Conservation (phyloP, 2,888 invertebrate genomes). For the Mayetiola destructor region DNA sequence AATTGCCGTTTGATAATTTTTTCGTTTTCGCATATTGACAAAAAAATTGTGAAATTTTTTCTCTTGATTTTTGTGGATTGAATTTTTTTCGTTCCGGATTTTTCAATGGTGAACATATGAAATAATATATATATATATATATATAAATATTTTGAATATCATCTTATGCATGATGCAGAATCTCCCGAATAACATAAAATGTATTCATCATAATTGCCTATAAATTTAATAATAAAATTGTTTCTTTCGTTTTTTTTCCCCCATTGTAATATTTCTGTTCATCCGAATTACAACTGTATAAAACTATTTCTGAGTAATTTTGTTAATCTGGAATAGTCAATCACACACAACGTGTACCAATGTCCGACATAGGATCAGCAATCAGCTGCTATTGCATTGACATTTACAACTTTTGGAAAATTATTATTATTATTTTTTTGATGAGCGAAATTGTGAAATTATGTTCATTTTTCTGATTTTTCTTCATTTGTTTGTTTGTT, state of each 20-base stretch:
- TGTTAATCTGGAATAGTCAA: too few species aligned
- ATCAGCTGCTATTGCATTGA: not conserved
- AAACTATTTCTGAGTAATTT: slow-evolving; percentile 8
- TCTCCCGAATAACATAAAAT: not conserved
- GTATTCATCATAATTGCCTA: not conserved
- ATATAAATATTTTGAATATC: not conserved
- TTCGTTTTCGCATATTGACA: not conserved
- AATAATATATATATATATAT: not conserved
- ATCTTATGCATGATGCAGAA: not conserved
- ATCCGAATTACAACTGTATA: too few species aligned
- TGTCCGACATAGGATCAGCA: not conserved
- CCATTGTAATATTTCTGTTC: too few species aligned
- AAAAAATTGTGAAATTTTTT: not conserved
- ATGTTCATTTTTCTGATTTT: not conserved
- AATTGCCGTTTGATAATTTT: slow-evolving; percentile 8
- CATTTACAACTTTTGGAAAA: not conserved
- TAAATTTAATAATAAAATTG: slow-evolving; percentile 8
- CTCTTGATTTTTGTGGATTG: not conserved
- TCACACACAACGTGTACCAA: too few species aligned
- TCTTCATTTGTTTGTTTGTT: not conserved
- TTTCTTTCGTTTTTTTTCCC: too few species aligned
- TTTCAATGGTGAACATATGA: not conserved
- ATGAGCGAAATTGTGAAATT: not conserved
- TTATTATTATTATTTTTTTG: not conserved
- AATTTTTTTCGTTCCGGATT: not conserved